Conservation (phyloP, 1,140 invertebrate species). For the Araneus ventricosus region DNA sequence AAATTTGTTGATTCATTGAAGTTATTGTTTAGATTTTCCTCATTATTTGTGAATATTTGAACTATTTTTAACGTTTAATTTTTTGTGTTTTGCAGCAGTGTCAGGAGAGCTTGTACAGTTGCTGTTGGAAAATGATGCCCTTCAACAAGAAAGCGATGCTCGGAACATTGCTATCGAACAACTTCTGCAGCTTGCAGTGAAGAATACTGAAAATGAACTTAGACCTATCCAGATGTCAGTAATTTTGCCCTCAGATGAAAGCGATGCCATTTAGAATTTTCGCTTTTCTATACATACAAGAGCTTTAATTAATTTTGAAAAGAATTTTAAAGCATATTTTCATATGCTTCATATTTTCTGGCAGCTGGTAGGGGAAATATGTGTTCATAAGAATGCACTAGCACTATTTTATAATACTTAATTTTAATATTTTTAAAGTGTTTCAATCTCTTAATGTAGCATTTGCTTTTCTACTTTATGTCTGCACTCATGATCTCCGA, state of each 20-base stretch:
- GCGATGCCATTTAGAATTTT: conserved; percentile 39
- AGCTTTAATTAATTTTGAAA: conserved; percentile 37
- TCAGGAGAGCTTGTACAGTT: conserved; percentile 55
- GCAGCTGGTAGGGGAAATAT: neutral
- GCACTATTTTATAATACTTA: conserved; percentile 33
- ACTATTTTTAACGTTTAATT: too few species aligned
- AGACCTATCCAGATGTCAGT: conserved; percentile 67
- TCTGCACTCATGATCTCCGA: neutral
- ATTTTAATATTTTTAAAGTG: neutral
- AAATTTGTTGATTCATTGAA: too few species aligned
- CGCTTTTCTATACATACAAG: neutral
- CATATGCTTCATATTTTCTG: conserved; percentile 39
- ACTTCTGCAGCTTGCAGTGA: conserved; percentile 60
- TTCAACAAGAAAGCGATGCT: conserved; percentile 68
- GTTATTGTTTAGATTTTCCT: too few species aligned
- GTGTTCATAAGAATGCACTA: neutral
- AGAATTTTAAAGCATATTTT: conserved; percentile 38
- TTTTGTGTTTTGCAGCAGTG: conserved; percentile 44
- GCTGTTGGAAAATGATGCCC: conserved; percentile 64
- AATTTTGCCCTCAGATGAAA: conserved; percentile 42
- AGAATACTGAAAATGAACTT: conserved; percentile 55
- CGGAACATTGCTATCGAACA: conserved; percentile 70
- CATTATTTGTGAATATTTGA: too few species aligned
- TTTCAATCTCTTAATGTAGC: neutral
- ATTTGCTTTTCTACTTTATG: neutral